Base-by-base conservation (phyloP, 2,797 vertebrate genomes). In the Chlorospingus semifuscus region DNA sequence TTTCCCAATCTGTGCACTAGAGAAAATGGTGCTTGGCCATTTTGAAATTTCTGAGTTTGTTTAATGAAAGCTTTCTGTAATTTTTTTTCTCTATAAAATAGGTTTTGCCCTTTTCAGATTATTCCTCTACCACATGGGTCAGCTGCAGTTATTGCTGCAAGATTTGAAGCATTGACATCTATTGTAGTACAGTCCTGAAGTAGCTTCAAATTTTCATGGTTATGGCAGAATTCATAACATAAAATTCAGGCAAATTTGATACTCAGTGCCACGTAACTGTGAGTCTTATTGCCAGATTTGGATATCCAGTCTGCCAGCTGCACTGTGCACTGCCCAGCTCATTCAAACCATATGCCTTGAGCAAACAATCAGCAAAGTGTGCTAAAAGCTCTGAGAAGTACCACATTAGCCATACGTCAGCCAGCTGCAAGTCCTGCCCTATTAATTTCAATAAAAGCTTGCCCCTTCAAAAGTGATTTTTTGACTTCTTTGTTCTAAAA, bases 341-440 rank as follows among this genome's bases (percentile, higher is more conserved):
- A n/a, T 95, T 92, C 92, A 94, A 95, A 95, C 93, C 92, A 84
- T 97, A 95, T 96, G 90, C 91, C 87, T 95, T 91, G 92, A 95
- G 84, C 89, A 95, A 95, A 93, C 93, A 90, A 89, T 90, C 94
- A 96, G 87, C 68, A 92, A 96, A 95, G 95, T 89, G 78, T 95
- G 87, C 81, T 94, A 87, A 94, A 93, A 94, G 78, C 96, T 59
- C 76, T 37, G 81, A 70, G 63, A 95, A 95, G 87, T 41, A 78
- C 75, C 81, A 80, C 68, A 89, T 96, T 93, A 97, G 50, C 89
- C 11, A 37, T 19, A 89, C 89, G 49, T 95, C 90, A 94, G 55
- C 72, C 89, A 95, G 93, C 90, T 94, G 89, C 71, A 36, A 65
- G 82, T 34, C 29, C 87, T 92, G 92, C 82, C 63, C 49, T 89